These are phyloP conservation scores for Drosophila paucipuncta DNA, from an alignment of 2,888 invertebrate species.

Conservation along the genomic window DNA sequence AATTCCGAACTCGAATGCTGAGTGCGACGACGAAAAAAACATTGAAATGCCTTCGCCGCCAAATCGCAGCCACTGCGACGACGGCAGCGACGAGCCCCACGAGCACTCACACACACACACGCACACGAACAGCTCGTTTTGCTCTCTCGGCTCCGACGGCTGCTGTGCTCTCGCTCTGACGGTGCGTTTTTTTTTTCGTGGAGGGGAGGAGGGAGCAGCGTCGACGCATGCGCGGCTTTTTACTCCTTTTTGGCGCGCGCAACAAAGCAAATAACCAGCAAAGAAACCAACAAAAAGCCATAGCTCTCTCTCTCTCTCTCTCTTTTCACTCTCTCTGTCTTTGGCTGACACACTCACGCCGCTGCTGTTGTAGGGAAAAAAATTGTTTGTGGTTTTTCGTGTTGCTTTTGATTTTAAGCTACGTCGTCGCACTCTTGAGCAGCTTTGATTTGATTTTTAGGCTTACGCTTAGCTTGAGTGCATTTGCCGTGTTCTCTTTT, in stretches of 20 bases:
- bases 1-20: constrained; percentile 85
- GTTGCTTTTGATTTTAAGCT: constrained; percentile 29
- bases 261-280: constrained; percentile 26
- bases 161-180: constrained; percentile 56
- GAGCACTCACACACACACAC: constrained; percentile 23
- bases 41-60: constrained; percentile 83
- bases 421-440: constrained; percentile 62
- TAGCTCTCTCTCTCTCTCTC: constrained; percentile 25
- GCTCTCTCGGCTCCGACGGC: constrained; percentile 35
- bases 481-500: constrained; percentile 40
- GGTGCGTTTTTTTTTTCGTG: constrained; percentile 32
- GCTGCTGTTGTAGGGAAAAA: constrained; percentile 47
- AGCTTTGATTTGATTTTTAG: constrained; percentile 71
- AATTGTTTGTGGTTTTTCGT: constrained; percentile 78
- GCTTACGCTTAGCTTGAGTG: constrained; percentile 63
- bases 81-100: constrained; percentile 42
- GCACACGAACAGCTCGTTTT: constrained; percentile 20
- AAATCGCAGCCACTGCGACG: constrained; percentile 72
- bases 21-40: constrained; percentile 84
- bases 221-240: constrained; percentile 75
- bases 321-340: constrained; percentile 28
- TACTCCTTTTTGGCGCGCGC: constrained; percentile 63
- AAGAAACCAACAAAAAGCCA: constrained; percentile 33
- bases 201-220: constrained; percentile 29
- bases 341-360: constrained; percentile 15